Base-by-base conservation (phyloP, 1,140 invertebrate species). In the Drosophila ironensis region DNA sequence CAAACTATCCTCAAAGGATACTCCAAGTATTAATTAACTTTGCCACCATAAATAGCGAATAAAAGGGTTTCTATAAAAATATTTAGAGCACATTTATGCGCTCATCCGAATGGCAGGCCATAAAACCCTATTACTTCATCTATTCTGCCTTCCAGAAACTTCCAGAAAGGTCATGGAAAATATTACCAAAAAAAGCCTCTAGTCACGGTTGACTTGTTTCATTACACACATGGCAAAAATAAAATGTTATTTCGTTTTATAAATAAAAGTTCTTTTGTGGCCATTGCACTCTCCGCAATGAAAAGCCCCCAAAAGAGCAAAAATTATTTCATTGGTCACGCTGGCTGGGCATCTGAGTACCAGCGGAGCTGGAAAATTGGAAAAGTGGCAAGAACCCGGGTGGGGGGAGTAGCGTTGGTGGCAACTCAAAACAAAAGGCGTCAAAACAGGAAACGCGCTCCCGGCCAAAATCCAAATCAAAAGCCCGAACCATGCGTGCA, bases 271-370 rank as follows among this genome's bases (percentile, higher is more conserved):
- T 61, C 17, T 68, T 44, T 64, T 64, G 44, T 56, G 57, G 44
- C 14, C 16, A 8, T 17, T 33, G 40, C 45, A 22, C 30, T 25
- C 30, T 25, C 40, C 9, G 48, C 45, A 48, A 45, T 46, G 37
- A 64, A 76, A 75, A 38, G 45, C 41, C 19, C 4, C 27, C 12
- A 6, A 63, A 63, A 63, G 25, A 68, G 44, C 27, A 60, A 46
- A 71, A 69, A 80, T 57, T 45, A 64, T 81, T 80, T 74, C 59
- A 80, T 80, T 59, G 56, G 75, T 52, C 52, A 57, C 66, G 75
- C 28, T 46, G 38, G 40, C 22, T 53, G 59, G 20, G 38, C 75
- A 40, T 5, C 5, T 1, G 30, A 35, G 30, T 19, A 8, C 22
- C 40, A 2, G 30, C n/a, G 9, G 8, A 22, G 40, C 59, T 9